These are phyloP conservation scores for Anastrepha ludens DNA, from an alignment of 1,140 invertebrate genomes.

Conservation along the genomic window DNA sequence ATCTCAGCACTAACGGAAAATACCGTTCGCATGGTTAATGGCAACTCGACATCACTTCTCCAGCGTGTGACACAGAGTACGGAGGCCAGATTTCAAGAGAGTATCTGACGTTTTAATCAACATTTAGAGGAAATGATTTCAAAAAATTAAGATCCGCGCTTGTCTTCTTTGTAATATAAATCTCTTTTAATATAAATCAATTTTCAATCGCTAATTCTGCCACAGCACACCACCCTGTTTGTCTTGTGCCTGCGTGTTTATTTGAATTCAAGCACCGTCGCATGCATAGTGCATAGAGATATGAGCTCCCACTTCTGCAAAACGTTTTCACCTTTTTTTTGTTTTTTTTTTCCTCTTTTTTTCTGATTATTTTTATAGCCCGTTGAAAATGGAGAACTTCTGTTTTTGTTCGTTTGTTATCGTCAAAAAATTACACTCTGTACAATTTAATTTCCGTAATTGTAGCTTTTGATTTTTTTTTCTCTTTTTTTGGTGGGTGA, in stretches of 20 bases:
- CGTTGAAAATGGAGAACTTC: constrained; percentile 18
- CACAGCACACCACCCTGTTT: neutral
- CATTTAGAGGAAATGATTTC: no score
- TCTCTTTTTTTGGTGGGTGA: neutral
- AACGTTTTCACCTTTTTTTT: constrained; percentile 44
- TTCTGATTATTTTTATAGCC: constrained; percentile 16
- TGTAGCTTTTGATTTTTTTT: neutral
- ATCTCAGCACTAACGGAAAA: no score
- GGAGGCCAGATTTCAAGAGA: no score
- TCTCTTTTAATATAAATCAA: no score
- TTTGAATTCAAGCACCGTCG: constrained; percentile 2
- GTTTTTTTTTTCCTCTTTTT: neutral
- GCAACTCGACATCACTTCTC: no score
- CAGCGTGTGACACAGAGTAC: no score
- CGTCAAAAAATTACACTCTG: constrained; percentile 14
- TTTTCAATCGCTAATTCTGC: no score
- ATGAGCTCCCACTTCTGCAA: neutral
- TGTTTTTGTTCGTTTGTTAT: constrained; percentile 33
- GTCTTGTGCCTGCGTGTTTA: neutral
- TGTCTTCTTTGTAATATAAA: no score
- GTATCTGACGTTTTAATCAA: no score
- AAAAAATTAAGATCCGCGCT: no score
- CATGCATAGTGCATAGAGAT: neutral
- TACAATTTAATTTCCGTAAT: constrained; percentile 25
- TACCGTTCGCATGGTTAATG: no score